A percentile compares a stretch with the other conserved stretches of the same genome.
Evolutionary conservation across 2,797 vertebrate genomes (phyloP).

Genomic region (Spheniscus humboldti): DNA sequence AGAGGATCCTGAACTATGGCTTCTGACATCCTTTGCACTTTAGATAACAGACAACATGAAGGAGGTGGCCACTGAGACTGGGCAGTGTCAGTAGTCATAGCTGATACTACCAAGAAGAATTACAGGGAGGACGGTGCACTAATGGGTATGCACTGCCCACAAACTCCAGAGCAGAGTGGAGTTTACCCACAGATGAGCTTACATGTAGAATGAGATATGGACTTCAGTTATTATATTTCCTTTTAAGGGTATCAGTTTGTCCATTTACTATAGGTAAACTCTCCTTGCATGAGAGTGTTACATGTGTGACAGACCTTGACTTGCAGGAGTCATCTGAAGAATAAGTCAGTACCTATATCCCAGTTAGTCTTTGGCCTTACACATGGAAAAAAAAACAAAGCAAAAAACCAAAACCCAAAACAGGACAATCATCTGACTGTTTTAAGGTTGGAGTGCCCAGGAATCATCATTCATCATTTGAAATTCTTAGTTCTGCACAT

Average conservation of each 20-base stretch:
- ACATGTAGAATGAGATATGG: neutral
- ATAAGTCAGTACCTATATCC: neutral
- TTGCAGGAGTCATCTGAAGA: neutral
- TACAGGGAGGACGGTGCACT: neutral
- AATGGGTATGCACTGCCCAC: fast-evolving
- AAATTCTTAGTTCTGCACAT: neutral
- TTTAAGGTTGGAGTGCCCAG: neutral
- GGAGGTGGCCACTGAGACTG: neutral
- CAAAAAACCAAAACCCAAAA: neutral
- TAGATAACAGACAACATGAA: neutral
- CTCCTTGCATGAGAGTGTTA: neutral
- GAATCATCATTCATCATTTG: neutral
- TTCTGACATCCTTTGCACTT: neutral
- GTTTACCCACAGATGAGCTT: neutral
- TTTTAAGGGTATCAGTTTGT: neutral
- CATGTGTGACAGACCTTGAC: fast-evolving
- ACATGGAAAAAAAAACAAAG: neutral
- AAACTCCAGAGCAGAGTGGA: neutral
- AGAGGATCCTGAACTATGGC: neutral
- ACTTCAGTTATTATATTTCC: neutral
- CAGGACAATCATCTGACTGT: neutral
- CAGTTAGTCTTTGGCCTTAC: neutral
- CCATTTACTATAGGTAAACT: neutral
- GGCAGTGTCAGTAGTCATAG: neutral
- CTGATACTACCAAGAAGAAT: neutral